Percentiles rank a stretch among this genome's conserved stretches.
Evolutionary conservation across 1,140 invertebrate species (phyloP).

Genomic region (Aphelinus atriplicis): DNA sequence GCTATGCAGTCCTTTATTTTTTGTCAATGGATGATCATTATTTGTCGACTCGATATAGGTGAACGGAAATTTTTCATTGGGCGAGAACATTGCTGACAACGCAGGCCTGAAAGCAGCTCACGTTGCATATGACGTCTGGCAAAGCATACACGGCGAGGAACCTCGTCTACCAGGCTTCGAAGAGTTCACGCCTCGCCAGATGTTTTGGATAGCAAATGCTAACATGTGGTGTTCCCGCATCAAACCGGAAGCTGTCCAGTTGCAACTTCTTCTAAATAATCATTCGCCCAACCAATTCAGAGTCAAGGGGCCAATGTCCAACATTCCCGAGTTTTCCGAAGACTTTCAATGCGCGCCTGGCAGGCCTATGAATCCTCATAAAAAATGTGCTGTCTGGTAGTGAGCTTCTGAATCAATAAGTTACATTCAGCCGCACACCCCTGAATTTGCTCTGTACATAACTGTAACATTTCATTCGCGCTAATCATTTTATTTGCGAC

Average conservation of each 20-base stretch:
- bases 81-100: constrained; percentile 75
- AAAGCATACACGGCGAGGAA: constrained; percentile 45
- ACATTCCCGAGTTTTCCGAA: constrained; percentile 85
- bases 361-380: constrained; percentile 86
- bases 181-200: constrained; percentile 66
- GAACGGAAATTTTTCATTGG: constrained; percentile 71
- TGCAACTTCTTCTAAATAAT: constrained; percentile 73
- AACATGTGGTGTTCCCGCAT: constrained; percentile 68
- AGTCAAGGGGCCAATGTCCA: constrained; percentile 88
- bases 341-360: constrained; percentile 88
- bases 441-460: too few species aligned
- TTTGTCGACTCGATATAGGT: background rate
- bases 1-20: background rate
- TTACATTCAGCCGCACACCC: too few species aligned
- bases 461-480: too few species aligned
- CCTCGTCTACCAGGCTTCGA: constrained; percentile 62
- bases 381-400: constrained; percentile 87
- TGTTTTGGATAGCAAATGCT: constrained; percentile 73
- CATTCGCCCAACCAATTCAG: constrained; percentile 87
- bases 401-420: too few species aligned
- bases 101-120: constrained; percentile 71
- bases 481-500: too few species aligned
- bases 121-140: constrained; percentile 65
- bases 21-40: background rate
- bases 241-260: constrained; percentile 59